phyloP scores from a whole-genome alignment of 1,140 invertebrate genomes.

The Trichonephila clavipes region DNA sequence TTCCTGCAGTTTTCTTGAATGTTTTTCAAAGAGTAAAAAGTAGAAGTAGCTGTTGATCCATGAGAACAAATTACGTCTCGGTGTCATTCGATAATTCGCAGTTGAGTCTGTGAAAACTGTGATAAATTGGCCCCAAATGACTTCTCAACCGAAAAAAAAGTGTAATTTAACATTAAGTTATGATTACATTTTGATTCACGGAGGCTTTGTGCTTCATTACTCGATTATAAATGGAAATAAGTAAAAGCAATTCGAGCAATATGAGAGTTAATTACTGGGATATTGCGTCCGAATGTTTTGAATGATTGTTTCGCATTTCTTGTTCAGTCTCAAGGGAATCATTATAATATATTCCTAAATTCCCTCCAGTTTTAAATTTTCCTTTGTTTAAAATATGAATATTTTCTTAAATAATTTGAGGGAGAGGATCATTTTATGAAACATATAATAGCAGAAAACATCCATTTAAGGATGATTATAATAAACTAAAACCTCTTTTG shows the following conservation, averaged over 20 bases:
- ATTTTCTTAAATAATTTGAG: neutral
- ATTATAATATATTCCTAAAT: constrained; percentile 32
- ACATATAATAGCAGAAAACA: neutral
- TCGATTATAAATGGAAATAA: neutral
- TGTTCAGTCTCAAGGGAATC: neutral
- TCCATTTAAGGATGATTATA: too few relatives aligned
- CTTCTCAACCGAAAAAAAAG: neutral
- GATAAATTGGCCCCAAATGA: constrained; percentile 61
- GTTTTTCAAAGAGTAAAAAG: neutral
- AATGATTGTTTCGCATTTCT: neutral
- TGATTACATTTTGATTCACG: neutral
- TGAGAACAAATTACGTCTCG: constrained; percentile 49
- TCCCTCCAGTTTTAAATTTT: neutral
- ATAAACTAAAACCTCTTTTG: neutral
- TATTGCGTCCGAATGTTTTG: neutral
- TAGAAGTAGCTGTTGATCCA: neutral
- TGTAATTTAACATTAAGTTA: constrained; percentile 63
- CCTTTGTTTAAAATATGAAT: neutral
- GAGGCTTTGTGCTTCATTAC: neutral
- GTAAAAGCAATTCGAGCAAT: neutral
- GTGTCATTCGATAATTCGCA: constrained; percentile 3
- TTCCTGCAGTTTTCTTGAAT: neutral
- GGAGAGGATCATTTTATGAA: neutral
- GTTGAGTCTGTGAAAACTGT: constrained; percentile 27
- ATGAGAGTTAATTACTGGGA: constrained; percentile 16